Conservation (phyloP, 2,888 invertebrate genomes). For the Buathra laborator region DNA sequence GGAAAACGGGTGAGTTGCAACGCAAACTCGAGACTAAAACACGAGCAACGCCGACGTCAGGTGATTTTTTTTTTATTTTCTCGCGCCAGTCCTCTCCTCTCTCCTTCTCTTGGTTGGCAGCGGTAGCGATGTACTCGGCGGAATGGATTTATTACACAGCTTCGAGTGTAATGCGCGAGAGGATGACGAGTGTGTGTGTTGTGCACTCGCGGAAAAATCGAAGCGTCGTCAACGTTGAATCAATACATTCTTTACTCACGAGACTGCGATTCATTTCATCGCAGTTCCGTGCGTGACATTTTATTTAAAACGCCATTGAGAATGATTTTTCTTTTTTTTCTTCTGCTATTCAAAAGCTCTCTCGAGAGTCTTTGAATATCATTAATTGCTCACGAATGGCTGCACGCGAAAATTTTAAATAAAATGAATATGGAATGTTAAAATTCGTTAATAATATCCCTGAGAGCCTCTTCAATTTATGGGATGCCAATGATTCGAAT, state of each 20-base stretch:
- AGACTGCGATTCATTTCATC: no score
- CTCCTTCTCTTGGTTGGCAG: neutral
- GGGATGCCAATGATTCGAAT: neutral
- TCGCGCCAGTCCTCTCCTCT: neutral
- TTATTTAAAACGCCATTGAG: no score
- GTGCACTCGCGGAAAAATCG: neutral
- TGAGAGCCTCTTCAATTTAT: neutral
- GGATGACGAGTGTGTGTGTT: neutral
- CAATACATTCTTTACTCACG: neutral
- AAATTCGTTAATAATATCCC: neutral
- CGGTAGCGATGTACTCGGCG: constrained; percentile 1
- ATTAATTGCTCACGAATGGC: no score
- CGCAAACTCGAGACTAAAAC: constrained; percentile 34
- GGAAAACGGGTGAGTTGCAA: constrained; percentile 12
- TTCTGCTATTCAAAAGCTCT: no score
- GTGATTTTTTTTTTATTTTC: constrained; percentile 18
- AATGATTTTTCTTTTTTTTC: no score
- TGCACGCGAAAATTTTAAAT: no score
- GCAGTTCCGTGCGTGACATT: no score
- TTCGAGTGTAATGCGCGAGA: constrained; percentile 8
- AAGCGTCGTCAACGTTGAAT: constrained; percentile 12
- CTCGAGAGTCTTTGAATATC: no score
- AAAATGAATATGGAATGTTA: neutral
- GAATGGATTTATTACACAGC: constrained; percentile 45
- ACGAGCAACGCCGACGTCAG: constrained; percentile 40